Conservation (phyloP, 1,140 invertebrate genomes). For the Microplitis mediator region DNA sequence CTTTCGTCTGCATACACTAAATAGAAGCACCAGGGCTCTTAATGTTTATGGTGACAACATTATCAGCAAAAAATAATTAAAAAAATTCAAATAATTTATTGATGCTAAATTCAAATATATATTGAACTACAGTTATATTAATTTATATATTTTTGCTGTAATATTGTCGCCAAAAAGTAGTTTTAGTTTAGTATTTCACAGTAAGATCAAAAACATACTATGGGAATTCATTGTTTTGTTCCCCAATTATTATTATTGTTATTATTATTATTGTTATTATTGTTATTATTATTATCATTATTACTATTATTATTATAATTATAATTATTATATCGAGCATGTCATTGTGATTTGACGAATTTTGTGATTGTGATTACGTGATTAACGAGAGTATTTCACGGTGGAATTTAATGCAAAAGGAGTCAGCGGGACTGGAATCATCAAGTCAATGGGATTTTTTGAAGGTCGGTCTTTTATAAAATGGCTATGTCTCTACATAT, state of each 20-base stretch:
- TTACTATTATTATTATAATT: neutral
- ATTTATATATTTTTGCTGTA: neutral
- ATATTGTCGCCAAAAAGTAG: slow-evolving; percentile 30
- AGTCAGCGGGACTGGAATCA: slow-evolving; percentile 3
- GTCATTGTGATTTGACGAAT: neutral
- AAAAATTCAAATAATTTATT: neutral
- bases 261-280: neutral
- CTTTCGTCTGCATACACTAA: slow-evolving; percentile 43
- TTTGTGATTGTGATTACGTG: slow-evolving; percentile 8
- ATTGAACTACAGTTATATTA: too few species aligned
- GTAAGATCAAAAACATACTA: slow-evolving; percentile 44
- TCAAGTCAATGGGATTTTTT: neutral
- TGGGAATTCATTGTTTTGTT: slow-evolving; percentile 52
- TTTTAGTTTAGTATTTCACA: slow-evolving; percentile 41
- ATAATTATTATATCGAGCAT: slow-evolving; percentile 4
- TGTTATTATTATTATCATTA: neutral
- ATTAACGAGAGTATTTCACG: neutral
- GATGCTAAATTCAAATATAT: neutral
- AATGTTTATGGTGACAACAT: slow-evolving; percentile 25
- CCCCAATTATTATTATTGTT: slow-evolving; percentile 10
- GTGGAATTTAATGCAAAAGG: neutral
- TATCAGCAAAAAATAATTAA: neutral
- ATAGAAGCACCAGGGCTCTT: slow-evolving; percentile 46
- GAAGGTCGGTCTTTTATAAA: slow-evolving; percentile 1
- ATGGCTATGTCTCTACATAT: neutral